These are phyloP conservation scores for Acrocephalus scirpaceus DNA, from an alignment of 2,797 vertebrate species.

Conservation along the genomic window DNA sequence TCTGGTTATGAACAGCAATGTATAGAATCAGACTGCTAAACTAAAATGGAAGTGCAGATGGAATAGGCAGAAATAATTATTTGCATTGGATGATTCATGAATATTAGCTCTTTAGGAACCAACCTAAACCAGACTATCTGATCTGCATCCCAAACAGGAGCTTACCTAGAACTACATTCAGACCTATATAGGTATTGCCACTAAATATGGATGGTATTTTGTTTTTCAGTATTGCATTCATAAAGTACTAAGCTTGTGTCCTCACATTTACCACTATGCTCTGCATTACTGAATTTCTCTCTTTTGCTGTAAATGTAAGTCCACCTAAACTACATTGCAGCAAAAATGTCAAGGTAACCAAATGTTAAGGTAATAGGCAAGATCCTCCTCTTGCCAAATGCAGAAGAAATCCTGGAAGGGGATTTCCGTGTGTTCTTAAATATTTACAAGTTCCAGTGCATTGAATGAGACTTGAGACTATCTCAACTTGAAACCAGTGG, in stretches of 20 bases:
- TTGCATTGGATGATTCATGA: neutral
- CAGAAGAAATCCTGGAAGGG: neutral
- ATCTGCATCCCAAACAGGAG: neutral
- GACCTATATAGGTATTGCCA: neutral
- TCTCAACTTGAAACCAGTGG: neutral
- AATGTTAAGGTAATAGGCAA: neutral
- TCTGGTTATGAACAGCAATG: neutral
- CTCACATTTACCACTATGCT: neutral
- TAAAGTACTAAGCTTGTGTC: neutral
- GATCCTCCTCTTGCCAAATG: neutral
- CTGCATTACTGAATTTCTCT: neutral
- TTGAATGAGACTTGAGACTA: neutral
- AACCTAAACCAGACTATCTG: neutral
- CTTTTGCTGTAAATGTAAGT: neutral
- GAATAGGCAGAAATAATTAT: neutral
- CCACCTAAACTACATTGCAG: neutral
- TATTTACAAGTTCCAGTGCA: neutral
- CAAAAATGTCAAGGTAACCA: neutral
- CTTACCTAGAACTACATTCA: neutral
- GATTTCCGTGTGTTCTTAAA: neutral
- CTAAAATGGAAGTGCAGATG: neutral
- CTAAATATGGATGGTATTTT: neutral
- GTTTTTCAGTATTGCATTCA: neutral
- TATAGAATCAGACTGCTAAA: neutral
- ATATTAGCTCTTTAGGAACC: neutral